Evolutionary conservation across 92 coral and sea anemone genomes (phyloP).

Genomic region (Palythoa caribaeorum): DNA sequence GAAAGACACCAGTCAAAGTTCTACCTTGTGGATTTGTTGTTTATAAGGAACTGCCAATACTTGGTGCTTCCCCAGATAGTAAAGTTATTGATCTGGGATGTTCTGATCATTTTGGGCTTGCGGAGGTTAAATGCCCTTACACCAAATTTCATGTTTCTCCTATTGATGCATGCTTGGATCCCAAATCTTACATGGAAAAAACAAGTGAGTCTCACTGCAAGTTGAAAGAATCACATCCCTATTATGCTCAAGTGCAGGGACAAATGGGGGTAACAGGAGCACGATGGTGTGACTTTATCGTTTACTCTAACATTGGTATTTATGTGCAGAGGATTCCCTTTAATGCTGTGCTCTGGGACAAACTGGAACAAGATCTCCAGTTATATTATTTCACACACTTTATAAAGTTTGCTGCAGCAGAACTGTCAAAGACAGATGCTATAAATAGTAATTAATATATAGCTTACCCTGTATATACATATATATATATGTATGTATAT

Average conservation of each 20-base stretch:
- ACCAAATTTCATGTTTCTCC: slow-evolving; percentile 54
- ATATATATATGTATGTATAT: too few species aligned
- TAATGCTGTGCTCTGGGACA: slow-evolving; percentile 39
- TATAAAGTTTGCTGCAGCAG: slow-evolving; percentile 47
- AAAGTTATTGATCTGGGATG: slow-evolving; percentile 62
- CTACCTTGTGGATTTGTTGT: slow-evolving; percentile 64
- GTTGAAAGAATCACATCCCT: slow-evolving; percentile 33
- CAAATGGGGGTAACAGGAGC: slow-evolving; percentile 66
- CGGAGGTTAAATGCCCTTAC: slow-evolving; percentile 66
- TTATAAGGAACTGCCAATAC: slow-evolving; percentile 46
- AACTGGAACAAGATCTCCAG: slow-evolving; percentile 35
- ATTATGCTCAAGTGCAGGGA: slow-evolving; percentile 70
- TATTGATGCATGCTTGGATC: slow-evolving; percentile 62
- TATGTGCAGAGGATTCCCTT: slow-evolving; percentile 55
- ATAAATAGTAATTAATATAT: slow-evolving; percentile 5
- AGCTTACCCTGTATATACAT: neutral
- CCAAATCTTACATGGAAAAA: slow-evolving; percentile 58
- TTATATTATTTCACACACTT: slow-evolving; percentile 46
- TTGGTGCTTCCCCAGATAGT: slow-evolving; percentile 63
- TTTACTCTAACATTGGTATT: slow-evolving; percentile 49
- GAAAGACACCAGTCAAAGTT: slow-evolving; percentile 61
- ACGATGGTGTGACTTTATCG: slow-evolving; percentile 18
- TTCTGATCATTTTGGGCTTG: slow-evolving; percentile 57
- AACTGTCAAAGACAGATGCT: slow-evolving; percentile 11
- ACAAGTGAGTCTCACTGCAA: slow-evolving; percentile 31